Evolutionary conservation across 2,888 invertebrate genomes (phyloP).

Genomic region (Drosophila cognata): DNA sequence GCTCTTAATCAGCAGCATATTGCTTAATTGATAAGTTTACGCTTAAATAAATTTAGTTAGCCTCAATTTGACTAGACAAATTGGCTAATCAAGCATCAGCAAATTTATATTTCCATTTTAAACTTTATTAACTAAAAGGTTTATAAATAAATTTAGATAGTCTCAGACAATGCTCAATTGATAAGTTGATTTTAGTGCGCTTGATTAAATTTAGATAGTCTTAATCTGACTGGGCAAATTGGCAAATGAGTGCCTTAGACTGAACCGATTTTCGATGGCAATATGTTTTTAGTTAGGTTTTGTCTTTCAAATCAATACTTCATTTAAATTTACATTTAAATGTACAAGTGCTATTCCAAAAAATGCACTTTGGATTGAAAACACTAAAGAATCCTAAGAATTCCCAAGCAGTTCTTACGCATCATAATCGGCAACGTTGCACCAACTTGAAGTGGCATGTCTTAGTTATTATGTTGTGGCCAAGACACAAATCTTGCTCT

Average conservation of each 20-base stretch:
- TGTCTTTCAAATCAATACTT: background rate
- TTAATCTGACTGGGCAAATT: background rate
- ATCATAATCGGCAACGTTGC: background rate
- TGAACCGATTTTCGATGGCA: background rate
- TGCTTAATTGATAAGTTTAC: background rate
- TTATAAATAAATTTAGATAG: background rate
- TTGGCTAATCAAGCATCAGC: background rate
- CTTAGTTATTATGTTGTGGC: background rate
- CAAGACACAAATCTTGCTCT: constrained; percentile 10
- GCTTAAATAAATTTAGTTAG: background rate
- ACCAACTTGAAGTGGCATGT: constrained; percentile 1
- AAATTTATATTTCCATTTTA: background rate
- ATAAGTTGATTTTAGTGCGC: background rate
- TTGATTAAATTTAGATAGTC: background rate
- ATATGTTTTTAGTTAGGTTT: background rate
- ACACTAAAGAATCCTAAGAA: fast-evolving
- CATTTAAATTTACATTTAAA: background rate
- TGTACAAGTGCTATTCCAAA: too few species aligned
- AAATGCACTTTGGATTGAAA: background rate
- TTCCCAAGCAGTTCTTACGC: background rate
- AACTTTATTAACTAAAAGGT: background rate
- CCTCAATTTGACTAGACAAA: background rate
- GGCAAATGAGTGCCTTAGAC: background rate
- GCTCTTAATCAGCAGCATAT: constrained; percentile 11
- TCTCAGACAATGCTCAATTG: background rate